Conservation (phyloP, 2,888 invertebrate species). For the Callimorpha dominula region DNA sequence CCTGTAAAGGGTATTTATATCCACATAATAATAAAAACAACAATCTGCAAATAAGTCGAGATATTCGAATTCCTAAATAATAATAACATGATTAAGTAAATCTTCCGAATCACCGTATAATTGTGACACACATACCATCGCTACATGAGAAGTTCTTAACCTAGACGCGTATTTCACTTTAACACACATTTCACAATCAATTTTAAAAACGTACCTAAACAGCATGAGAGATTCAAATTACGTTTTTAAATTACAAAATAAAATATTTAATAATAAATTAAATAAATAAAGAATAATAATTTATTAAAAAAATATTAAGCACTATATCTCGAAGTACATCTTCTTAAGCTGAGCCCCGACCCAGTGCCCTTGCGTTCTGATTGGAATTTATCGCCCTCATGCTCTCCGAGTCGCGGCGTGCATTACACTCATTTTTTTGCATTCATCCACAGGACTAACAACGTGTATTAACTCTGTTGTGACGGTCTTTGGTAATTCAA, state of each 20-base stretch:
- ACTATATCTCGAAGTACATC: conserved; percentile 21
- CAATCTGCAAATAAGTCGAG: too few relatives aligned
- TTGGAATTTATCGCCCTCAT: conserved; percentile 81
- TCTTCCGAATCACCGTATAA: too few relatives aligned
- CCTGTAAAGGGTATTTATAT: too few relatives aligned
- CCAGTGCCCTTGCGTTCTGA: conserved; percentile 78
- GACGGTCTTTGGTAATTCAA: conserved; percentile 30
- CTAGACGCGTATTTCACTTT: too few relatives aligned
- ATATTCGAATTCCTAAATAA: too few relatives aligned
- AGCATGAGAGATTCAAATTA: too few relatives aligned
- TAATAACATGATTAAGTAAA: too few relatives aligned
- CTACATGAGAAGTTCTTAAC: too few relatives aligned
- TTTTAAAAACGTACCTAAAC: too few relatives aligned
- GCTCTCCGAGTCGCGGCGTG: conserved; percentile 68
- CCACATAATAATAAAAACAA: too few relatives aligned
- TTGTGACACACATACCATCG: too few relatives aligned
- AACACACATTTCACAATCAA: too few relatives aligned
- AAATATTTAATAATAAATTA: background rate
- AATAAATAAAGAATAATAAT: background rate
- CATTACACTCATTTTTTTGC: conserved; percentile 49
- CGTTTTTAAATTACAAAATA: conserved; percentile 19
- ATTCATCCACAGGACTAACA: conserved; percentile 30
- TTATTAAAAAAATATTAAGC: conserved; percentile 15
- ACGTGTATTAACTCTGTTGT: conserved; percentile 38
- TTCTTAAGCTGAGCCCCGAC: conserved; percentile 69